Evolutionary conservation across 2,113 vertebrate genomes (phyloP).

Genomic region (Pygoscelis antarcticus): DNA sequence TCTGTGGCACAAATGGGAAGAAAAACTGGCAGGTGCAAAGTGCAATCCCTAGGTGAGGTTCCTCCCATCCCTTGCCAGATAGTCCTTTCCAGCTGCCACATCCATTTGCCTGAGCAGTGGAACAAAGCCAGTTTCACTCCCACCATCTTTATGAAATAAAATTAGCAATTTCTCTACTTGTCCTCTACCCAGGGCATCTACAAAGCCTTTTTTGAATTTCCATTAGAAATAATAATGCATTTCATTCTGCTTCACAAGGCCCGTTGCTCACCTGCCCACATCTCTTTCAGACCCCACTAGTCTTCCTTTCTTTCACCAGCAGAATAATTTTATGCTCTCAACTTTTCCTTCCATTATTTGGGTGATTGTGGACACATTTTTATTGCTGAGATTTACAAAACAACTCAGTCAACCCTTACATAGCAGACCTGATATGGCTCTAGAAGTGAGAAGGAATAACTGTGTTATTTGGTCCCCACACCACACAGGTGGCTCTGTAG

Average conservation of each 20-base stretch:
- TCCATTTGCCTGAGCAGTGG: background rate
- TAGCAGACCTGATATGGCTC: background rate
- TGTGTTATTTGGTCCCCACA: background rate
- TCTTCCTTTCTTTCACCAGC: slow-evolving; percentile 29
- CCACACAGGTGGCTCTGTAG: background rate
- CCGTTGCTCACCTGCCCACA: slow-evolving; percentile 47
- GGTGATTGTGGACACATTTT: slow-evolving; percentile 22
- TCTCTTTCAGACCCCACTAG: slow-evolving; percentile 38
- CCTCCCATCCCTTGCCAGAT: background rate
- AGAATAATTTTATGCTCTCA: slow-evolving; percentile 32
- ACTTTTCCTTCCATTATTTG: slow-evolving; percentile 34
- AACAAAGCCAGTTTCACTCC: background rate
- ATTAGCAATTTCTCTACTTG: slow-evolving; percentile 21
- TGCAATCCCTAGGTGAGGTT: background rate
- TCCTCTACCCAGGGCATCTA: background rate
- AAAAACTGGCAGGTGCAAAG: background rate
- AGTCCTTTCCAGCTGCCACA: background rate
- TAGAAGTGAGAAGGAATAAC: background rate
- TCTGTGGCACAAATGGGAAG: background rate
- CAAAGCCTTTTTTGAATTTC: slow-evolving; percentile 50
- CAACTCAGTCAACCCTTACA: background rate
- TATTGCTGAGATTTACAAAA: slow-evolving; percentile 49
- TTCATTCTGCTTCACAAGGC: slow-evolving; percentile 57
- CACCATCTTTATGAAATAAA: background rate
- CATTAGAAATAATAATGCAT: slow-evolving; percentile 69